Evolutionary conservation across 2,797 vertebrate genomes (phyloP), one percentile per base, ranked within the genome.

Genomic region (Leptodactylus fallax): DNA sequence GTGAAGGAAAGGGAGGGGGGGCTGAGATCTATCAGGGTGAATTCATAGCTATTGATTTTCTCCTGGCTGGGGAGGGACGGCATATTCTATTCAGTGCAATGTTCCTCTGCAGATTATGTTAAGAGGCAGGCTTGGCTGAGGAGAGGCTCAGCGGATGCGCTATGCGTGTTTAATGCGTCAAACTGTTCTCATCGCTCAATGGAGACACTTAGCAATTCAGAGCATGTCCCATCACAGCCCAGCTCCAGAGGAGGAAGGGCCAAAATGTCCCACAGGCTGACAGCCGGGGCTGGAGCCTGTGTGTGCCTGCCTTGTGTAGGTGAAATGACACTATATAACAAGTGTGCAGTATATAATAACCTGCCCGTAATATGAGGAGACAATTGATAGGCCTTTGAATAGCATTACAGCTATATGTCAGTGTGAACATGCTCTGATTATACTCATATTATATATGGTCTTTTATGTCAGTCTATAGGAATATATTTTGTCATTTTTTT

Each of bases 41-140:
- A 97, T 97, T 97, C 97, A 95, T 94, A 90, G 93, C 93, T 96
- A 97, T 97, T 95, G 97, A 97, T 97, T 97, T 96, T 94, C 94
- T 95, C 83, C 87, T 93, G 94, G 92, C 81, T 90, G 93, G 93
- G 94, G 93, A 89, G 87, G 84, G 84, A 94, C 92, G 92, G 95
- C 96, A 97, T 96, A 96, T 95, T 96, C 97, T 96, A 96, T 97
- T 97, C 97, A 96, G 96, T 95, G 95, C 94, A 95, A 95, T 95
- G 95, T 95, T 94, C 95, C 96, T 95, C 97, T 98, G 98, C 98
- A 97, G 97, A 95, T 95, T 93, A 94, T 93, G 94, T 93, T 93
- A 91, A 93, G 92, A 95, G 94, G 93, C 95, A 94, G 89, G 93
- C 92, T 95, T 92, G 94, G 95, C 94, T 93, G 91, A 94, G 94